These are phyloP conservation scores for Ischnus inquisitorius DNA, from an alignment of 2,888 invertebrate genomes.

Conservation along the genomic window DNA sequence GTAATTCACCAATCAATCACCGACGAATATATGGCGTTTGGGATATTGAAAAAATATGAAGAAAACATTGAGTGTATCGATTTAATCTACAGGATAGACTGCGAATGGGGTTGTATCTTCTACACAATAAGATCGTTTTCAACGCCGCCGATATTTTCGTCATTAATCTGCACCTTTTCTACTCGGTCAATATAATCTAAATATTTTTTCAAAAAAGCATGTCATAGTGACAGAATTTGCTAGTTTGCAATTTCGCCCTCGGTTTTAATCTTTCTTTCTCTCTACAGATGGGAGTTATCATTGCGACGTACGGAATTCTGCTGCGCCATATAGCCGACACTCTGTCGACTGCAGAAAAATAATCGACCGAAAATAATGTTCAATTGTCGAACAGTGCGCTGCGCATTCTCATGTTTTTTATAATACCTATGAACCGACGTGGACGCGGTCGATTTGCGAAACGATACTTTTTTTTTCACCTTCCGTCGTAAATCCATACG, in stretches of 20 bases:
- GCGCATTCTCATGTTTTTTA: neutral
- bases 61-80: neutral
- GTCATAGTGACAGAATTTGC: neutral
- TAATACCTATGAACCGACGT: neutral
- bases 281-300: constrained; percentile 34
- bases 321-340: constrained; percentile 8
- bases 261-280: neutral
- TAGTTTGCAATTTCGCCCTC: neutral
- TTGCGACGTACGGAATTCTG: constrained; percentile 34
- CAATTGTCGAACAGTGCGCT: neutral
- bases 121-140: constrained; percentile 55
- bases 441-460: neutral
- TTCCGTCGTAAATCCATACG: neutral
- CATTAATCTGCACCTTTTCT: constrained; percentile 46
- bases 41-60: neutral
- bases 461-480: neutral
- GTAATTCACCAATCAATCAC: constrained; percentile 30
- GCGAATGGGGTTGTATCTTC: constrained; percentile 57
- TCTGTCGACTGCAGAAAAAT: neutral
- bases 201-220: neutral
- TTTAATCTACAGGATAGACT: constrained; percentile 53
- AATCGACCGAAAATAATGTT: neutral
- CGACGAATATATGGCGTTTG: neutral
- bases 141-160: constrained; percentile 57
- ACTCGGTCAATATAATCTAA: constrained; percentile 41